A percentile compares a stretch with the other conserved stretches of the same genome.
phyloP scores from a whole-genome alignment of 2,113 vertebrate species.

The Cololabis saira region DNA sequence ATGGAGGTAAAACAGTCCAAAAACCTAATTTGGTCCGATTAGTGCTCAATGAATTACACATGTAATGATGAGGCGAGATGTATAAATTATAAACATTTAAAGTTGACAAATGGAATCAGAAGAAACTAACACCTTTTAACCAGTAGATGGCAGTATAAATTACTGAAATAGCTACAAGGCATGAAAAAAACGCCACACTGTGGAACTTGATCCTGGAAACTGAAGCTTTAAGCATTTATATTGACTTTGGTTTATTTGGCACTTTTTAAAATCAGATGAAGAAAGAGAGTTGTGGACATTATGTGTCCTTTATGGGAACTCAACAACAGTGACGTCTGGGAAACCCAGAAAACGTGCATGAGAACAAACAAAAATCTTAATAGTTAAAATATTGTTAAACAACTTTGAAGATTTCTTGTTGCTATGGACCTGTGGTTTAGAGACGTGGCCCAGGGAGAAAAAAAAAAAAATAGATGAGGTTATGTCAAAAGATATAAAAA shows the following conservation, averaged over 20 bases:
- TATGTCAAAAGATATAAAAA: conserved; percentile 53
- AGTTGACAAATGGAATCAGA: conserved; percentile 4
- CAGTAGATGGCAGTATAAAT: conserved; percentile 72
- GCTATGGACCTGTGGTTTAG: conserved; percentile 36
- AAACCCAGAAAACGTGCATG: background rate
- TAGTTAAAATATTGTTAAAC: conserved; percentile 8
- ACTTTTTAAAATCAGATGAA: conserved; percentile 23
- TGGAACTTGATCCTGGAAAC: conserved; percentile 17
- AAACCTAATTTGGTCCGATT: conserved; percentile 65
- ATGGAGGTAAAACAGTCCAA: conserved; percentile 36
- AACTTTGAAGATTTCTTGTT: conserved; percentile 19
- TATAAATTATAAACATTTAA: conserved; percentile 40
- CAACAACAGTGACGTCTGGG: background rate
- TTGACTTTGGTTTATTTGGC: conserved; percentile 59
- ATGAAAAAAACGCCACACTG: conserved; percentile 5
- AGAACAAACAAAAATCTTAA: background rate
- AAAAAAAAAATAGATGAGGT: conserved; percentile 13
- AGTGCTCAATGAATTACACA: conserved; percentile 36
- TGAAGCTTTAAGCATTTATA: conserved; percentile 28
- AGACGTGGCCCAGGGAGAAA: conserved; percentile 31
- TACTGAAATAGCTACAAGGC: background rate
- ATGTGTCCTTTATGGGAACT: background rate
- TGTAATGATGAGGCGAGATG: conserved; percentile 21
- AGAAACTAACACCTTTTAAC: conserved; percentile 16
- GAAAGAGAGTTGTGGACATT: conserved; percentile 9